Base-by-base conservation (phyloP, 2,888 invertebrate genomes). In the Orthosia incerta region DNA sequence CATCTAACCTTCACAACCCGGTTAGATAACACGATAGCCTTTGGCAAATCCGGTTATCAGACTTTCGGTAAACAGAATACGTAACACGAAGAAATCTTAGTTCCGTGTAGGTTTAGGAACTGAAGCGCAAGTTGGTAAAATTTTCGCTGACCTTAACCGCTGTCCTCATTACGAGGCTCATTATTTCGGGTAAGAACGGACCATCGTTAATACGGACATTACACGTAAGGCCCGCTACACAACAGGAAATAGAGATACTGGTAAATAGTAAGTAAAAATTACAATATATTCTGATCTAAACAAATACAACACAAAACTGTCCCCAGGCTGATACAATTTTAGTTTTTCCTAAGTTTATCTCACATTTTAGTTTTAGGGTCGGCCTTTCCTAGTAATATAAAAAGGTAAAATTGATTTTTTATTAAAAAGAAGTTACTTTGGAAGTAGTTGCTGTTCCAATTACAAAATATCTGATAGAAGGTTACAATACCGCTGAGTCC, bases 31-130 rank as follows among this genome's bases (percentile, higher is more conserved):
- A 39, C 5, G 7, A 45, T 15, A 59, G 7, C 45, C 16, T 7
- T 45, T 20, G 20, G 3, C 45, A 45, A 60, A 20, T 9, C 39
- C 13, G 31, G n/a, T 39, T 39, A 39, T 59, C 59, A 59, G 57
- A 57, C 12, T 45, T 20, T 45, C 45, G 45, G 16, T 31, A 55
- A 78, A 63, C 62, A 76, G 50, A 15, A 18, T 11, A 68, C 15
- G 39, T 51, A n/a, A 15, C 7, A 18, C 48, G 68, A 45, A n/a
- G 26, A 60, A 55, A 69, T 69, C 23, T 50, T 53, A 68, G 50
- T 71, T 68, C 69, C 57, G 45, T 79, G 71, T 81, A 73, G 13
- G 45, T 69, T 80, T 71, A 77, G 82, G 67, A 48, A 53, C 56
- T 60, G 13, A 56, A 63, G 23, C 20, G 53, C 39, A 60, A 72